These are phyloP conservation scores for Fistularia commersonii DNA, from an alignment of 2,797 vertebrate species.

Conservation along the genomic window DNA sequence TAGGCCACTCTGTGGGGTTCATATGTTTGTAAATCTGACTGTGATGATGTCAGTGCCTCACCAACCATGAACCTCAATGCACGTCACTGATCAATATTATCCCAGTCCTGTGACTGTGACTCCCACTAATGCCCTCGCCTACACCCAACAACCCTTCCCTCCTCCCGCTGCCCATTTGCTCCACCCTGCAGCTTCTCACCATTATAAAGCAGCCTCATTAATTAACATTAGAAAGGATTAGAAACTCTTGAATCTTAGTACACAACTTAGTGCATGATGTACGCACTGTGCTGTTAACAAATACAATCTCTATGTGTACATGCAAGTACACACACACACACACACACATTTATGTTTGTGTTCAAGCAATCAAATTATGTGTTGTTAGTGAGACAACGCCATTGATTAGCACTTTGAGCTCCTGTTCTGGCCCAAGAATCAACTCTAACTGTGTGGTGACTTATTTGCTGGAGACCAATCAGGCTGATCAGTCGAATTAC, in stretches of 20 bases:
- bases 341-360: constrained; percentile 40
- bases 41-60: no score
- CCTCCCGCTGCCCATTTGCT: constrained; percentile 6
- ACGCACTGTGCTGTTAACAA: no score
- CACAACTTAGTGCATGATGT: no score
- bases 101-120: constrained; percentile 69
- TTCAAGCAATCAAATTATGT: constrained; percentile 75
- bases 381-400: constrained; percentile 71
- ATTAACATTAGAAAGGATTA: constrained; percentile 73
- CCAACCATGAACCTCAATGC: no score
- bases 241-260: constrained; percentile 44
- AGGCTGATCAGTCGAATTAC: constrained; percentile 72
- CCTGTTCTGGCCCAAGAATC: constrained; percentile 75
- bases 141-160: not conserved
- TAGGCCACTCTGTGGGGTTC: no score
- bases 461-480: constrained; percentile 76
- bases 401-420: constrained; percentile 79
- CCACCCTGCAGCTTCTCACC: constrained; percentile 28
- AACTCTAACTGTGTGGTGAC: constrained; percentile 77
- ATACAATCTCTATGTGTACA: constrained; percentile 1
- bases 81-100: constrained; percentile 78
- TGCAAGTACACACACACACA: constrained; percentile 1
- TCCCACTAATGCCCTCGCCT: constrained; percentile 28
- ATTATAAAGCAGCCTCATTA: constrained; percentile 75
- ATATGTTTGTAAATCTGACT: no score